Base-by-base conservation (phyloP, 2,113 vertebrate genomes). In the Argyrosomus japonicus region DNA sequence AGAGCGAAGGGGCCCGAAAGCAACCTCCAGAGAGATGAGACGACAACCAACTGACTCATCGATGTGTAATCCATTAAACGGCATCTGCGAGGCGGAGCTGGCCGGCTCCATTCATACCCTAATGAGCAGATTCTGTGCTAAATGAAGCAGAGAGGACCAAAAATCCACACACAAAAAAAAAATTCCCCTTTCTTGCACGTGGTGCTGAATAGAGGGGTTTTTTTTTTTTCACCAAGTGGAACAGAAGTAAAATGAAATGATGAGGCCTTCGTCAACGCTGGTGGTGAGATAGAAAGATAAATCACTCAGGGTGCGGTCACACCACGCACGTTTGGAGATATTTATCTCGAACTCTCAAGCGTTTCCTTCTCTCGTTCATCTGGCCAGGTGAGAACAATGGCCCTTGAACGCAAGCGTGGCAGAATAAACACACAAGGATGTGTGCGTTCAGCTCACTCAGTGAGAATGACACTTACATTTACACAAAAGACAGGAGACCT, bases 1-100 rank as follows among this genome's bases (percentile, higher is more conserved):
- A 75, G 60, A 75, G 47, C 3, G 23, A 57, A 56, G 68, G 36
- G 54, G 51, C 68, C 50, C 3, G 1, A 50, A 58, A 58, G 8
- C 65, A 12, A 67, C 1, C 61, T 54, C 12, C 12, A 48, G 50
- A 79, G 64, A 75, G 53, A 75, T 13, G 47, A 68, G 72, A 76
- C 51, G 47, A 79, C 71, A 27, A 43, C 57, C 61, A 18, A 75
- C 82, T 51, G 84, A 88, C 82, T 87, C 77, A 83, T 81, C 29
- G 57, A 75, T 56, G 72, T 79, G 84, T 71, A 71, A 87, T 88
- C 80, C 80, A 75, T 77, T 81, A 78, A 62, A 76, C 54, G 64
- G 77, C 84, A 81, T 88, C 60, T 82, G 87, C 69, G 14, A 51
- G 36, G 82, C 79, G 32, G 3, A 69, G 80, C 75, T n/a, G 70